phyloP scores from a whole-genome alignment of 1,140 invertebrate species.

The Drosophila novamexicana region DNA sequence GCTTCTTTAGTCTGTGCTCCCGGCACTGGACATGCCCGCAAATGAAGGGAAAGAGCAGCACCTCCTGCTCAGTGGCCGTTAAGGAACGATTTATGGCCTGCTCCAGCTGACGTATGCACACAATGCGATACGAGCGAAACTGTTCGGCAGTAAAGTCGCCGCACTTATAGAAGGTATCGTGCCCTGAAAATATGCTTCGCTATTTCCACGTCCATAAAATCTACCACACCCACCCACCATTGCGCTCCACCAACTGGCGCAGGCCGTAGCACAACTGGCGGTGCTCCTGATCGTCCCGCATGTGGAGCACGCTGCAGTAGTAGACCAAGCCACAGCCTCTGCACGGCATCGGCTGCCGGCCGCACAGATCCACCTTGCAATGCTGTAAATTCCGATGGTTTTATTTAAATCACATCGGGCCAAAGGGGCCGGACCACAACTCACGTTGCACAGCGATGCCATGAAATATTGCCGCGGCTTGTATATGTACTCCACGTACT shows the following conservation, averaged over 20 bases:
- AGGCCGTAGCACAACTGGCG: slow-evolving; percentile 84
- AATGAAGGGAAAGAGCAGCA: slow-evolving; percentile 88
- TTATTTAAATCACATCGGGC: neutral
- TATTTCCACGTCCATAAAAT: neutral
- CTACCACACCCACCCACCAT: slow-evolving; percentile 43
- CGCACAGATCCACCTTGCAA: slow-evolving; percentile 71
- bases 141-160: slow-evolving; percentile 86
- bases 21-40: slow-evolving; percentile 86
- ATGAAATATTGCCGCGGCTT: slow-evolving; percentile 78
- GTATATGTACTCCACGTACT: slow-evolving; percentile 82
- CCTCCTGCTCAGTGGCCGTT: slow-evolving; percentile 88
- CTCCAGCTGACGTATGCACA: slow-evolving; percentile 87
- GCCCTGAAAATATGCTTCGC: slow-evolving; percentile 45
- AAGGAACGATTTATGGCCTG: slow-evolving; percentile 86
- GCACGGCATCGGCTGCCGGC: slow-evolving; percentile 65
- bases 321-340: slow-evolving; percentile 85
- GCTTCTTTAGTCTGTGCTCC: slow-evolving; percentile 84
- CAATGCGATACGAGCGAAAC: slow-evolving; percentile 87
- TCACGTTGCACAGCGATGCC: slow-evolving; percentile 76
- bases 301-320: slow-evolving; percentile 86
- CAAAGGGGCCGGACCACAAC: neutral
- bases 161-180: slow-evolving; percentile 85
- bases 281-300: slow-evolving; percentile 84
- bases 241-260: slow-evolving; percentile 65
- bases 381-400: slow-evolving; percentile 40